Evolutionary conservation across 1,140 invertebrate species (phyloP).

Genomic region (Sipha flava): DNA sequence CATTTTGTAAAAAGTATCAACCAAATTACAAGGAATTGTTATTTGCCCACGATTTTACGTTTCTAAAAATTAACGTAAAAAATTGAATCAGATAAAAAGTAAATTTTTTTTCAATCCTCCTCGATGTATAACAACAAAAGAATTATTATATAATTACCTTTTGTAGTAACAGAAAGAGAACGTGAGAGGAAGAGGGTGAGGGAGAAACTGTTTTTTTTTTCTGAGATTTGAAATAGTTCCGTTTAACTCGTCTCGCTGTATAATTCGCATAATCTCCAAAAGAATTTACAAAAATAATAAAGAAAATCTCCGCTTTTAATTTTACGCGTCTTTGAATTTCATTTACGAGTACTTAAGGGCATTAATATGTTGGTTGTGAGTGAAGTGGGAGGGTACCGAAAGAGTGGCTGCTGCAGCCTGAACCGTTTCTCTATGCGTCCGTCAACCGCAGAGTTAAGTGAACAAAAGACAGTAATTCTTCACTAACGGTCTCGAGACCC

Average conservation of each 20-base stretch:
- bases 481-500: background rate
- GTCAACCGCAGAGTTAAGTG: constrained; percentile 12
- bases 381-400: too few species aligned
- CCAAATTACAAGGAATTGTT: too few species aligned
- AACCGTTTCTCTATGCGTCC: background rate
- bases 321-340: constrained; percentile 28
- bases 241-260: background rate
- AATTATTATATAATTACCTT: background rate
- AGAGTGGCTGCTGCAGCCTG: background rate
- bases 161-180: too few species aligned
- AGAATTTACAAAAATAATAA: background rate
- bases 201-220: background rate
- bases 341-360: background rate
- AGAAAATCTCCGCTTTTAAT: constrained; percentile 8
- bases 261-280: background rate
- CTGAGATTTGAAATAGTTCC: background rate
- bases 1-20: too few species aligned
- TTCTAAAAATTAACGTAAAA: too few species aligned
- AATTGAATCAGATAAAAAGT: too few species aligned
- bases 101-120: too few species aligned
- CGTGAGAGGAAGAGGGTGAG: too few species aligned
- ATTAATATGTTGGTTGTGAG: background rate
- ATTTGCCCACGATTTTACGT: too few species aligned
- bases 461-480: constrained; percentile 28
- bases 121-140: background rate